A percentile compares a stretch with the other conserved stretches of the same genome.
Conservation (phyloP, 2,888 invertebrate species). For the Brenthis ino region DNA sequence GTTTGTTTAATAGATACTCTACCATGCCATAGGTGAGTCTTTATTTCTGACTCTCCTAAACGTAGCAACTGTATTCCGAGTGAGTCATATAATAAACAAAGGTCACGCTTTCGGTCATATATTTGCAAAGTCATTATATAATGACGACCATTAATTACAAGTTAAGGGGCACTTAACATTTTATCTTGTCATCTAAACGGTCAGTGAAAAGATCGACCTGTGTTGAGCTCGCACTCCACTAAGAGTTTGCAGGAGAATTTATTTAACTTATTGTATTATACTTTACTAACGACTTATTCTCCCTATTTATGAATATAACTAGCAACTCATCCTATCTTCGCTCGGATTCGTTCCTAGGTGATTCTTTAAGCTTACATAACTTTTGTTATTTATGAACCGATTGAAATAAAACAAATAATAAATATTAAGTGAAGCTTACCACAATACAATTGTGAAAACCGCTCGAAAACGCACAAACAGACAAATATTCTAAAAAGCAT, state of each 20-base stretch:
- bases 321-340: too few species aligned
- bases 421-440: too few species aligned
- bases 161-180: slow-evolving; percentile 27
- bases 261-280: neutral
- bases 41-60: slow-evolving; percentile 3
- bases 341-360: too few species aligned
- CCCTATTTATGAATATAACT: too few species aligned
- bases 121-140: slow-evolving; percentile 27
- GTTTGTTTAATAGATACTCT: neutral
- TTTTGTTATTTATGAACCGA: too few species aligned
- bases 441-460: too few species aligned
- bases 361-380: too few species aligned
- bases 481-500: too few species aligned
- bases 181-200: slow-evolving; percentile 29
- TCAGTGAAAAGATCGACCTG: slow-evolving; percentile 7
- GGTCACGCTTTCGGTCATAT: slow-evolving; percentile 24
- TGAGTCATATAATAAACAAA: slow-evolving; percentile 17
- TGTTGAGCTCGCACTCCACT: slow-evolving; percentile 7
- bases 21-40: neutral
- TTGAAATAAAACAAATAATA: too few species aligned
- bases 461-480: too few species aligned
- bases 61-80: neutral
- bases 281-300: neutral
- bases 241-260: neutral
- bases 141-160: slow-evolving; percentile 26